Conservation (phyloP, 2,113 vertebrate genomes). For the Lepus timidus region DNA sequence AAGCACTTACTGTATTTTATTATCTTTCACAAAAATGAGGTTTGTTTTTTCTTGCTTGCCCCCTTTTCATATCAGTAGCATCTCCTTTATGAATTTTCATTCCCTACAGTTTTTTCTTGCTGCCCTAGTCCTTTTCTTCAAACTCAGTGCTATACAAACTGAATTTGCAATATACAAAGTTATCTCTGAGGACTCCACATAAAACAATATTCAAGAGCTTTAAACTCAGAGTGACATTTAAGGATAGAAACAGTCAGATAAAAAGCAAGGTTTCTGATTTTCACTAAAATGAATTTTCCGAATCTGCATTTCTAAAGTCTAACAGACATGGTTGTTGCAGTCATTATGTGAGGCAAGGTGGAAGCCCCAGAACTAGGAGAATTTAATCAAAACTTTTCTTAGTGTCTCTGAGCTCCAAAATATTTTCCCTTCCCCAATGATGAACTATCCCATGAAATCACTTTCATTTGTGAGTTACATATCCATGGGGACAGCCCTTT, state of each 20-base stretch:
- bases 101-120: constrained; percentile 64
- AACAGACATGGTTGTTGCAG: constrained; percentile 76
- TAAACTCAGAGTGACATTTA: constrained; percentile 85
- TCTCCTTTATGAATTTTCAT: constrained; percentile 70
- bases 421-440: constrained; percentile 65
- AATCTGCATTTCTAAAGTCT: constrained; percentile 88
- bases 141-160: constrained; percentile 74
- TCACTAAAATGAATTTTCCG: constrained; percentile 83
- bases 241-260: constrained; percentile 79
- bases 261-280: constrained; percentile 85
- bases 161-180: constrained; percentile 80
- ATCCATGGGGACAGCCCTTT: constrained; percentile 68
- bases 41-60: constrained; percentile 33
- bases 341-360: constrained; percentile 79
- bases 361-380: constrained; percentile 81
- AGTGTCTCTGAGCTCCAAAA: constrained; percentile 62
- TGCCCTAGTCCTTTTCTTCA: constrained; percentile 36
- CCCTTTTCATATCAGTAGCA: constrained; percentile 63
- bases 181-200: constrained; percentile 81
- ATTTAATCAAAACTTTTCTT: constrained; percentile 82
- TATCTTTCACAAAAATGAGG: constrained; percentile 39
- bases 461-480: constrained; percentile 69
- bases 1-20: constrained; percentile 10
- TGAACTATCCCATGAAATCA: constrained; percentile 75
- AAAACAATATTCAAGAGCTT: constrained; percentile 84